Evolutionary conservation across 1,140 invertebrate species (phyloP).

Genomic region (Drosophila cardini): DNA sequence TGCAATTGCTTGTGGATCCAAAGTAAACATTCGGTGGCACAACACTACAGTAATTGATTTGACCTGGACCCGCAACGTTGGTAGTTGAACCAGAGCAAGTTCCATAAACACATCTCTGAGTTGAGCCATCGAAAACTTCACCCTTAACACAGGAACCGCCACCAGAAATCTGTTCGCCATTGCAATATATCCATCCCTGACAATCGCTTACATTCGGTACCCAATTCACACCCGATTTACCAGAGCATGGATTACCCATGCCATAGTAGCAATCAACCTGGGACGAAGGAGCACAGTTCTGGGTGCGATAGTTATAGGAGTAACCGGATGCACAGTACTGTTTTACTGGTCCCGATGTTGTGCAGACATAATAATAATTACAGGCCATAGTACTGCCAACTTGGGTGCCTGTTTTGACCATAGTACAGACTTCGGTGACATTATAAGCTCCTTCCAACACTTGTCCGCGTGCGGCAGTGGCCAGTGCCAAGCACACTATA

Average conservation of each 20-base stretch:
- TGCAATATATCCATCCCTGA: slow-evolving; percentile 42
- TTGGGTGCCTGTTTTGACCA: slow-evolving; percentile 33
- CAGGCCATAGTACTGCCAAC: slow-evolving; percentile 59
- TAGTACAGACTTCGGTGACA: slow-evolving; percentile 56
- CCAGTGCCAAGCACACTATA: slow-evolving; percentile 53
- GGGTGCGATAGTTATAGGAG: slow-evolving; percentile 38
- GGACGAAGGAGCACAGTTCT: slow-evolving; percentile 28
- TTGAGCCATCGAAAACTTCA: neutral
- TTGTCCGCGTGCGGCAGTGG: slow-evolving; percentile 26
- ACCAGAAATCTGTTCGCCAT: neutral
- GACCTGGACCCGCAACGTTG: neutral
- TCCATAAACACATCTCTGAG: slow-evolving; percentile 21
- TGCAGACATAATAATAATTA: slow-evolving; percentile 55
- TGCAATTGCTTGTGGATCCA: slow-evolving; percentile 29
- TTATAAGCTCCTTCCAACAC: slow-evolving; percentile 64
- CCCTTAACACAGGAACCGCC: slow-evolving; percentile 13
- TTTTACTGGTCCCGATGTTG: slow-evolving; percentile 30
- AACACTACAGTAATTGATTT: slow-evolving; percentile 37
- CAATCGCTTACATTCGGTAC: slow-evolving; percentile 47
- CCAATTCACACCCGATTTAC: neutral
- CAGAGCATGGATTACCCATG: slow-evolving; percentile 37
- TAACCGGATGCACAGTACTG: slow-evolving; percentile 34
- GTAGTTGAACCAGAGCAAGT: neutral
- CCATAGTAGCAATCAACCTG: slow-evolving; percentile 57
- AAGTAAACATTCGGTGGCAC: slow-evolving; percentile 45